Base-by-base conservation (phyloP, 1,140 invertebrate species). In the Mizuhopecten yessoensis region DNA sequence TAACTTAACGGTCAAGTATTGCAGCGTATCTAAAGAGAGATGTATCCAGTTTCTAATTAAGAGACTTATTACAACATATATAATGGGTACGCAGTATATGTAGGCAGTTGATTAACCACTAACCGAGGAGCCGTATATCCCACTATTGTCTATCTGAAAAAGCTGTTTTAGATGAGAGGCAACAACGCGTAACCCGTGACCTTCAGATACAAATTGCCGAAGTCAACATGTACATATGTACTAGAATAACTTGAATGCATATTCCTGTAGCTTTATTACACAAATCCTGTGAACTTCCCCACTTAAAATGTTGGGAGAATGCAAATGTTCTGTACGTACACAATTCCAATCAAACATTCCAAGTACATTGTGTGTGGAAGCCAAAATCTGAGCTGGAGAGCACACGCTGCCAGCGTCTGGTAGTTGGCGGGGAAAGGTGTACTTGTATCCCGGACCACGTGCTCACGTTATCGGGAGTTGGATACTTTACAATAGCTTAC, bases 161-260 rank as follows among this genome's bases (percentile, higher is more conserved):
- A 75, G 29, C 57, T 75, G n/a, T n/a, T 45, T 75, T 75, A 75
- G 9, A 23, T n/a, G 29, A 75, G n/a, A 75, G 5, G 57, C 57
- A 75, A 75, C 57, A 75, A 75, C 57, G 17, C 17, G 23, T 5
- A 75, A 29, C 23, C 17, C 23, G 20, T 75, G 57, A 75, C 57
- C 57, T 75, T 75, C 57, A 75, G 57, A n/a, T 75, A 75, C 57
- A 75, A 75, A 75, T 75, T 75, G 57, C 57, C 57, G 29, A 75
- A n/a, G 57, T 75, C 57, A 75, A n/a, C 57, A 29, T 75, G 29
- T n/a, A 39, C 36, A 39, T n/a, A n/a, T n/a, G n/a, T n/a, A 49
- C 45, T 49, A 49, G 45, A 49, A 49, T 49, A 49, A 49, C 45
- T 49, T 49, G 20, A 49, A 49, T 49, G 45, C 45, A 49, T 49